A percentile compares a stretch with the other conserved stretches of the same genome.
These are phyloP conservation scores for Chelonus insularis DNA, from an alignment of 1,140 invertebrate species.

Conservation along the genomic window DNA sequence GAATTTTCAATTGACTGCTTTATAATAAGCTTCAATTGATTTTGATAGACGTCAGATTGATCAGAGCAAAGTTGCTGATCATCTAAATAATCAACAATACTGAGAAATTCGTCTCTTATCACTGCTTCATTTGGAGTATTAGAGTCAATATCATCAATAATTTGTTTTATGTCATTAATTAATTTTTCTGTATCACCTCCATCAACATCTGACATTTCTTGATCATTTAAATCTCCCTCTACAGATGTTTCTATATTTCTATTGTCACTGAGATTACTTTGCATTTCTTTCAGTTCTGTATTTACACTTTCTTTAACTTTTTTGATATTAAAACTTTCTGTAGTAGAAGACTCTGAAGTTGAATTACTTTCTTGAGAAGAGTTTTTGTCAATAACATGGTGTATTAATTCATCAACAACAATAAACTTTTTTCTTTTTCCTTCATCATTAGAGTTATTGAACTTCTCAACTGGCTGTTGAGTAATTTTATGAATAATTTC, in stretches of 20 bases:
- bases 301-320: constrained; percentile 40
- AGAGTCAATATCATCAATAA: constrained; percentile 11
- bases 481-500: background rate
- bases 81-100: constrained; percentile 7
- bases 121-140: background rate
- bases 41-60: constrained; percentile 3
- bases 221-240: too few species aligned
- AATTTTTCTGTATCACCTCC: constrained; percentile 8
- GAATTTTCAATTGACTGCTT: background rate
- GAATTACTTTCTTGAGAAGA: background rate
- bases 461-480: background rate
- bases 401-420: constrained; percentile 44
- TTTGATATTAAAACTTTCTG: constrained; percentile 32
- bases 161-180: constrained; percentile 9
- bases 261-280: background rate
- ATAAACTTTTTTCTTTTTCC: constrained; percentile 6
- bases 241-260: too few species aligned
- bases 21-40: constrained; percentile 17
- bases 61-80: background rate
- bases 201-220: background rate
- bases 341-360: background rate
- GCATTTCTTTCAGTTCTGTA: constrained; percentile 35
- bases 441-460: background rate
- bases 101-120: constrained; percentile 4
- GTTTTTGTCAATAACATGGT: constrained; percentile 42